Evolutionary conservation across 2,888 invertebrate species (phyloP).

Genomic region (Drosophila robusta): DNA sequence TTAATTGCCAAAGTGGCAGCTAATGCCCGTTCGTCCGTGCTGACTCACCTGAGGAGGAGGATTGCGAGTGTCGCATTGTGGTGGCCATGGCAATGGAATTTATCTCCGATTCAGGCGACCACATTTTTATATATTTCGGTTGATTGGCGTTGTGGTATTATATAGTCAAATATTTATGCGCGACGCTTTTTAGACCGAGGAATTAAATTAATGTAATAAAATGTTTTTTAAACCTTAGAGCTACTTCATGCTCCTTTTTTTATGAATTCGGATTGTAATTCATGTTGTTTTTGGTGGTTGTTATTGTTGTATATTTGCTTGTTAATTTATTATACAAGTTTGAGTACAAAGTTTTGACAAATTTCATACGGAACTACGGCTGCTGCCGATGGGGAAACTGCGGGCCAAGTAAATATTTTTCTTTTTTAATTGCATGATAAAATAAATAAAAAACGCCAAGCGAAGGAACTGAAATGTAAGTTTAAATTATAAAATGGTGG

Average conservation of each 20-base stretch:
- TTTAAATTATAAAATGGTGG: slow-evolving; percentile 21
- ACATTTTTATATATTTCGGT: slow-evolving; percentile 85
- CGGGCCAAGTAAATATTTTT: too few species aligned
- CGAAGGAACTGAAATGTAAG: slow-evolving; percentile 22
- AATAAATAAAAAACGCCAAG: too few species aligned
- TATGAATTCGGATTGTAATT: slow-evolving; percentile 15
- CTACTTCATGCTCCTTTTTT: slow-evolving; percentile 40
- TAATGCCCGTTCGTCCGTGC: neutral
- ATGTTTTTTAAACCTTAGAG: neutral
- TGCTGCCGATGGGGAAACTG: too few species aligned
- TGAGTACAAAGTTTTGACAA: slow-evolving; percentile 52
- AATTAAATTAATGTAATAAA: slow-evolving; percentile 20
- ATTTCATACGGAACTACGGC: slow-evolving; percentile 24
- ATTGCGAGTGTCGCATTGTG: slow-evolving; percentile 89
- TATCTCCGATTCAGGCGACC: slow-evolving; percentile 91
- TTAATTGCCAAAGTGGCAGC: slow-evolving; percentile 22
- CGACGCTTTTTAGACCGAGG: slow-evolving; percentile 38
- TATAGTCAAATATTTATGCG: slow-evolving; percentile 17
- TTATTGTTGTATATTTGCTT: slow-evolving; percentile 22
- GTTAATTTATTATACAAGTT: slow-evolving; percentile 68
- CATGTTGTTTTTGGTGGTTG: slow-evolving; percentile 4
- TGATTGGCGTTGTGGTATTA: slow-evolving; percentile 28
- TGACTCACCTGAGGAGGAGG: slow-evolving; percentile 90
- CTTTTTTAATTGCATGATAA: too few species aligned
- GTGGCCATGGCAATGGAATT: slow-evolving; percentile 93